Base-by-base conservation (phyloP, 64 coral and sea anemone species). In the Dendrophyllia cribrosa region DNA sequence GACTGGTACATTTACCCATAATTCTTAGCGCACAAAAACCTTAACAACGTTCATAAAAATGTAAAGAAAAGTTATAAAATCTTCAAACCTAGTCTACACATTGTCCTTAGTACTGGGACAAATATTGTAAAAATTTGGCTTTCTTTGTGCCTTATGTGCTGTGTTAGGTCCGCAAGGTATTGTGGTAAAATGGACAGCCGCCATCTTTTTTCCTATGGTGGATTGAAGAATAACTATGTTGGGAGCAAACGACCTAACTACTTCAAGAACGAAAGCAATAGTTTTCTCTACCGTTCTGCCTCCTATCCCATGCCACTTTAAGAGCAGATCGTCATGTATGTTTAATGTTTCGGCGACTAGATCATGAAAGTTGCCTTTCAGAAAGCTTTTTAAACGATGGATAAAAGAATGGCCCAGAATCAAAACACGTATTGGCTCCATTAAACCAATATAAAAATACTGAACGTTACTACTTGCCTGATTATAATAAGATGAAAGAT, bases 401-500 rank as follows among this genome's bases (percentile, higher is more conserved):
- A 80, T 58, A 58, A 80, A 80, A 6, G 77, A 80, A 26, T 80
- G 77, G 14, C 77, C 77, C 3, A 80, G 77, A 58, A 80, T 24
- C 8, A 63, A 48, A 49, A 80, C 51, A 58, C n/a, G n/a, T n/a
- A n/a, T n/a, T n/a, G n/a, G n/a, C 77, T 26, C 47, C 34, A 47
- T 74, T 34, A 43, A 47, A 43, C 71, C 71, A 74, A 74, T 74
- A 43, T 9, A 72, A 7, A 45, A 72, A 64, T 4, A 16, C 4
- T 4, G 15, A 64, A 64, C 13, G 61, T 16, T 16, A 64, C 61
- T 64, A 64, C 61, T 64, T 64, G 61, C 61, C 61, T 64, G 61
- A 64, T 16, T 16, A 64, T 64, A 16, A 17, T 64, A 64, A 19
- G 19, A 16, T 15, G 13, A 4, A 16, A 16, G 61, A 17, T 16